Evolutionary conservation across 2,797 vertebrate species (phyloP).

Genomic region (Sebastes trivittatus): DNA sequence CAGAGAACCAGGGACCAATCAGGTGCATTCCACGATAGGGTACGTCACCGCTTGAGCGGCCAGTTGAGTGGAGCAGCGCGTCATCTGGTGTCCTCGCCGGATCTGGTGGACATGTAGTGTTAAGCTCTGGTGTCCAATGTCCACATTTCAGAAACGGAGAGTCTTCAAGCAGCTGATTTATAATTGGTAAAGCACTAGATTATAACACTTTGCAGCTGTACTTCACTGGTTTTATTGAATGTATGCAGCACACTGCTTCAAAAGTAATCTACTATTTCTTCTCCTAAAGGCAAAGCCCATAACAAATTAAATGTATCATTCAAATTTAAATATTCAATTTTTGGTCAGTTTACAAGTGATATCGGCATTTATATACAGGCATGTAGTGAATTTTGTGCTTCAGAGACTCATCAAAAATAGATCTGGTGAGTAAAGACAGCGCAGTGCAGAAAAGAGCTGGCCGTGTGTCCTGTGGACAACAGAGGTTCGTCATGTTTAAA

Average conservation of each 20-base stretch:
- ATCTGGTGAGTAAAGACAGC: background rate
- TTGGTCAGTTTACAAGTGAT: background rate
- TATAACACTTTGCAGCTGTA: background rate
- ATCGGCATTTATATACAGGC: background rate
- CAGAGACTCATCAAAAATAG: background rate
- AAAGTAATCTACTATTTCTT: background rate
- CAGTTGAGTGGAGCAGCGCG: too few relatives aligned
- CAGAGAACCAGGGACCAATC: too few relatives aligned
- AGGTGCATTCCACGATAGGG: too few relatives aligned
- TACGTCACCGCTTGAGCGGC: too few relatives aligned
- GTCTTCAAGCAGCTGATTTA: background rate
- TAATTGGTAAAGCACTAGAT: background rate
- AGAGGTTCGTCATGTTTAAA: background rate
- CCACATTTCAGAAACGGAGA: background rate
- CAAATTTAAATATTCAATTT: background rate
- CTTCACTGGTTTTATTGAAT: background rate
- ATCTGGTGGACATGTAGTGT: too few relatives aligned
- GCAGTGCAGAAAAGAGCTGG: background rate
- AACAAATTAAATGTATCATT: background rate
- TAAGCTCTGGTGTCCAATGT: background rate
- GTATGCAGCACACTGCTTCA: background rate
- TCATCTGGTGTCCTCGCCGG: too few relatives aligned
- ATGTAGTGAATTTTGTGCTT: background rate
- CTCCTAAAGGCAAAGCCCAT: background rate
- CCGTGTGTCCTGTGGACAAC: rapidly evolving